phyloP scores from a whole-genome alignment of 2,888 invertebrate genomes.

The Danaus chrysippus region DNA sequence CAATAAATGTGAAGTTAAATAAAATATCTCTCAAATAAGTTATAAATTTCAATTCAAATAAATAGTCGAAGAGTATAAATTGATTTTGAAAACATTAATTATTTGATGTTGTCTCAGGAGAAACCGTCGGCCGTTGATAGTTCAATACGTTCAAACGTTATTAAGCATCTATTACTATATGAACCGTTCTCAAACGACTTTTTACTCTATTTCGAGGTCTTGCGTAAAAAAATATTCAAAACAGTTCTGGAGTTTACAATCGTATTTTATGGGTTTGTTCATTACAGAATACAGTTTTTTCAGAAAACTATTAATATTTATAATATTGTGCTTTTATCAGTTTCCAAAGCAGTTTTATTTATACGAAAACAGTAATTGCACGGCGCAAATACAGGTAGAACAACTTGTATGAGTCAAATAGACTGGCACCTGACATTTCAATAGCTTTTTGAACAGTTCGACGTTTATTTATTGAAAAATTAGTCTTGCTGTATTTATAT shows the following conservation, averaged over 20 bases:
- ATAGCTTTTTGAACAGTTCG: background rate
- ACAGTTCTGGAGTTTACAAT: no score
- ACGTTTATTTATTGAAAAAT: conserved; percentile 3
- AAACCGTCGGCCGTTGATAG: background rate
- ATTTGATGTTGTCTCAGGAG: background rate
- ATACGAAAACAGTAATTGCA: no score
- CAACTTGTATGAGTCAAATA: no score
- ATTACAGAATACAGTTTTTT: no score
- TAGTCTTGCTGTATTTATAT: no score
- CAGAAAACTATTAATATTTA: no score
- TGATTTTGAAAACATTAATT: conserved; percentile 3
- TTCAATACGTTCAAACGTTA: background rate
- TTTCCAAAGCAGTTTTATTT: no score
- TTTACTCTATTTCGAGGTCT: background rate
- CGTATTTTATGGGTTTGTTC: no score
- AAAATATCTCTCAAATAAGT: background rate
- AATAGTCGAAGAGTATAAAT: background rate
- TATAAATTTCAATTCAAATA: background rate
- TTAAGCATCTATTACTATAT: background rate
- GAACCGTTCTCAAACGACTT: background rate
- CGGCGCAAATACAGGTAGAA: no score
- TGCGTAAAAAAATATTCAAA: no score
- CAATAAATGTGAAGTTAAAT: no score
- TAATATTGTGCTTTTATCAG: no score
- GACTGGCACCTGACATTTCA: background rate